phyloP scores from a whole-genome alignment of 1,140 invertebrate genomes.

The Aphelinus certus region DNA sequence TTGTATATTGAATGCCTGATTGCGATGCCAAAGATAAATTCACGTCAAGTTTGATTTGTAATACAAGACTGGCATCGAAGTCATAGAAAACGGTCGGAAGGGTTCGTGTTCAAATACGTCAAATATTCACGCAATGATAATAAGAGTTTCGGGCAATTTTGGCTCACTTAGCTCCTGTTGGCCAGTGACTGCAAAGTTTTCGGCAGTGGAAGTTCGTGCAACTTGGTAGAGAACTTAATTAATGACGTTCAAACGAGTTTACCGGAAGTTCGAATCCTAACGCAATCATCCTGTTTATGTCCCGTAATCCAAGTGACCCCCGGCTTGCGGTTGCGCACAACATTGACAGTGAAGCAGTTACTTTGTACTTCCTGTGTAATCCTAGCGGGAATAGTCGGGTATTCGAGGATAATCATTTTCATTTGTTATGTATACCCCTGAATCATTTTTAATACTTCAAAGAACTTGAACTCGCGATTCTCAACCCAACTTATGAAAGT shows the following conservation, averaged over 20 bases:
- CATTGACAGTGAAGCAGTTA: neutral
- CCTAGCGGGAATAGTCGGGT: too few species aligned
- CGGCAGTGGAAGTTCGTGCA: constrained; percentile 2
- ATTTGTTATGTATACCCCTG: neutral
- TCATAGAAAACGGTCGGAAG: too few species aligned
- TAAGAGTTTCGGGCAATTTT: constrained; percentile 14
- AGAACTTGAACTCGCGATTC: neutral
- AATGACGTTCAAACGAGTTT: constrained; percentile 31
- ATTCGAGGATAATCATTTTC: too few species aligned
- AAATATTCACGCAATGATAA: constrained; percentile 3
- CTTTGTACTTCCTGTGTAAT: neutral
- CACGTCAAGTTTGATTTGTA: too few species aligned
- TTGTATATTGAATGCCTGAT: too few species aligned
- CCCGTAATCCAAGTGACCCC: constrained; percentile 28
- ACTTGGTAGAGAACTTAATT: constrained; percentile 17
- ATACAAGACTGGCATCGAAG: too few species aligned
- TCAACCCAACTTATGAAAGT: constrained; percentile 5
- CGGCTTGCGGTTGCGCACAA: constrained; percentile 17
- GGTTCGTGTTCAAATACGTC: neutral
- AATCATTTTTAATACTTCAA: neutral
- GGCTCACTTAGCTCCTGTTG: neutral
- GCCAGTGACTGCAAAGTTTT: neutral
- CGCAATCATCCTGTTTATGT: constrained; percentile 34
- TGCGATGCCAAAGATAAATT: too few species aligned
- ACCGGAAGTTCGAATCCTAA: constrained; percentile 22